phyloP scores from a whole-genome alignment of 2,797 vertebrate species.

The Bradypodion pumilum region DNA sequence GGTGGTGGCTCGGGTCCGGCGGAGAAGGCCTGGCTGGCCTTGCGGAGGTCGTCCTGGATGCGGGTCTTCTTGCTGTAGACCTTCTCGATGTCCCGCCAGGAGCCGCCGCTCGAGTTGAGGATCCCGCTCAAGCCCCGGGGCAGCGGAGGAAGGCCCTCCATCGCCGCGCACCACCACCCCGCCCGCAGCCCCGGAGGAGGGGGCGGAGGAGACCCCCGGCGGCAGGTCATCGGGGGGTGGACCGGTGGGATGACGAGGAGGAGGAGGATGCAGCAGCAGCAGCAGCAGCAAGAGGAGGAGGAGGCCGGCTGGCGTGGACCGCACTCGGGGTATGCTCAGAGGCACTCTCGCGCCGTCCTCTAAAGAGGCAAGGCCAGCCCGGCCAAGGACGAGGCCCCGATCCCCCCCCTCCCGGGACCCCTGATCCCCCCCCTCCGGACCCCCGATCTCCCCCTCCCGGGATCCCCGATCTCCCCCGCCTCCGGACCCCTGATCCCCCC shows the following conservation, averaged over 20 bases:
- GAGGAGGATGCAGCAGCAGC: neutral
- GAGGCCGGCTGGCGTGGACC: too few relatives aligned
- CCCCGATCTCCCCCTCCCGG: too few relatives aligned
- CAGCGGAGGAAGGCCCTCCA: conserved; percentile 79
- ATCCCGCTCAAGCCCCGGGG: conserved; percentile 83
- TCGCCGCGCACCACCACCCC: conserved; percentile 11
- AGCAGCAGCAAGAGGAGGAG: too few relatives aligned
- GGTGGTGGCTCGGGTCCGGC: conserved; percentile 45
- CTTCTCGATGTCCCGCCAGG: conserved; percentile 82
- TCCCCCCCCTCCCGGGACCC: too few relatives aligned
- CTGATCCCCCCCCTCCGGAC: too few relatives aligned
- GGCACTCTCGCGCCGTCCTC: neutral
- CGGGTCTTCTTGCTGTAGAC: conserved; percentile 81
- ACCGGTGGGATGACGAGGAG: too few relatives aligned
- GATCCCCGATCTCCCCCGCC: neutral
- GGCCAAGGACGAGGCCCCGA: too few relatives aligned
- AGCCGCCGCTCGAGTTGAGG: conserved; percentile 82
- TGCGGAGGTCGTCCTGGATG: conserved; percentile 82
- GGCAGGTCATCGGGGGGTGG: too few relatives aligned
- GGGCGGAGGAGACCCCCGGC: neutral
- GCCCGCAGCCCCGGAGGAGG: neutral
- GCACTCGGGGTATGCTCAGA: neutral
- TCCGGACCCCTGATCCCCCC: too few relatives aligned
- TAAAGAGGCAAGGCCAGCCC: too few relatives aligned
- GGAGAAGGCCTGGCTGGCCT: conserved; percentile 64